Base-by-base conservation (phyloP, 2,888 invertebrate species). In the Polietes domitor region DNA sequence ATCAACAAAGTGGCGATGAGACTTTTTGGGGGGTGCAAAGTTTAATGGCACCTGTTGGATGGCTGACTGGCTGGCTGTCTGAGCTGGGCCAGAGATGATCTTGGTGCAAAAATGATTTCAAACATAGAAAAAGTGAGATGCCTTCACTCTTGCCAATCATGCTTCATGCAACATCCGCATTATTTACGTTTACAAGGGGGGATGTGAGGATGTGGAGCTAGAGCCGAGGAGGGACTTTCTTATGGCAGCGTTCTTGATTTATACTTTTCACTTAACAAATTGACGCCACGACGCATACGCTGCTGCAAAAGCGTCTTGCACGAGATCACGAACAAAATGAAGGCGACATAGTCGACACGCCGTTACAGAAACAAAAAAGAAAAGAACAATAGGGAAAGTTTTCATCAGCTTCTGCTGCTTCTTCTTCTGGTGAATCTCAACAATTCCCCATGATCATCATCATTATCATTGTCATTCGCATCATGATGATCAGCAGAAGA, bases 301-400 rank as follows among this genome's bases (percentile, higher is more conserved):
- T 32, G 77, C 50, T 43, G 47, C 50, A 65, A 71, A 55, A 77
- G 37, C 21, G 47, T 68, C 75, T 79, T 61, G 76, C 79, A 82
- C 58, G 82, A 58, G 58, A 80, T 83, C 83, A 83, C 83, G 83
- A 73, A 43, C 41, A 58, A 55, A 65, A 21, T 63, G 37, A 68
- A 70, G 77, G 80, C 37, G 80, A 83, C 75, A 17, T 72, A 26
- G 19, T 3, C 26, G 61, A n/a, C 28, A 61, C 37, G 47, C 61
- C 43, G 61, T 28, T 47, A 50, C 10, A 0, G 21, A 50, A 0
- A 50, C 32, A 28, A 73, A 28, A 71, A 17, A 58, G 58, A 73
- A 58, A 73, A 79, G 81, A 84, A 84, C 81, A 84, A 84, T 84
- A 81, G 84, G 84, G 81, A 84, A 84, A 84, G 84, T 84, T 81